These are phyloP conservation scores for Drosophila truncata DNA, from an alignment of 1,140 invertebrate genomes.

Conservation along the genomic window DNA sequence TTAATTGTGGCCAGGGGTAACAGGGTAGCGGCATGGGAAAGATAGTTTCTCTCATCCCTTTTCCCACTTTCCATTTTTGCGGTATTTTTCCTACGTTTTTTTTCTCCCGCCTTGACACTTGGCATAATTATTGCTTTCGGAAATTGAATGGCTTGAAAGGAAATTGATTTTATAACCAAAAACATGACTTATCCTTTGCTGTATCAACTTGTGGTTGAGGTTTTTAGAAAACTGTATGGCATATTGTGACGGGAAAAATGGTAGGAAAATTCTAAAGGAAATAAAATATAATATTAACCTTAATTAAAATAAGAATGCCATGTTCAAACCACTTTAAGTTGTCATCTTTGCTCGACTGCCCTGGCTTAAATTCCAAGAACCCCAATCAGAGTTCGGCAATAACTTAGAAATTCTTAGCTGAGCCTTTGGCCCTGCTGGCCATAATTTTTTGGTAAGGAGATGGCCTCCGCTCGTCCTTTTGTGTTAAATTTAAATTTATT, in stretches of 20 bases:
- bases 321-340: neutral
- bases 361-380: conserved; percentile 1
- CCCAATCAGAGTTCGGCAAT: conserved; percentile 18
- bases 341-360: neutral
- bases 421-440: conserved; percentile 13
- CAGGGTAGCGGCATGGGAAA: conserved; percentile 1
- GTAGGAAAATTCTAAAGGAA: neutral
- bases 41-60: conserved; percentile 49
- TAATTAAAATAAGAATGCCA: neutral
- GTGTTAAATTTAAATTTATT: conserved; percentile 84
- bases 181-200: conserved; percentile 17
- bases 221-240: neutral
- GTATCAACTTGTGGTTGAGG: neutral
- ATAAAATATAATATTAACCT: neutral
- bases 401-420: conserved; percentile 10
- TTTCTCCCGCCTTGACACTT: conserved; percentile 70
- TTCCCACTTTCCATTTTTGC: conserved; percentile 21
- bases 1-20: conserved; percentile 62
- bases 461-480: conserved; percentile 35
- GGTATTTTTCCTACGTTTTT: conserved; percentile 10
- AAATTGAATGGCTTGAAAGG: conserved; percentile 77
- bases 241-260: neutral
- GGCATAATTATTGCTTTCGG: conserved; percentile 85
- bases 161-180: conserved; percentile 82
- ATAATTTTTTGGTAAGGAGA: conserved; percentile 25